Percentiles rank a stretch among this genome's conserved stretches.
phyloP scores from a whole-genome alignment of 1,140 invertebrate species.

The Varroa destructor region DNA sequence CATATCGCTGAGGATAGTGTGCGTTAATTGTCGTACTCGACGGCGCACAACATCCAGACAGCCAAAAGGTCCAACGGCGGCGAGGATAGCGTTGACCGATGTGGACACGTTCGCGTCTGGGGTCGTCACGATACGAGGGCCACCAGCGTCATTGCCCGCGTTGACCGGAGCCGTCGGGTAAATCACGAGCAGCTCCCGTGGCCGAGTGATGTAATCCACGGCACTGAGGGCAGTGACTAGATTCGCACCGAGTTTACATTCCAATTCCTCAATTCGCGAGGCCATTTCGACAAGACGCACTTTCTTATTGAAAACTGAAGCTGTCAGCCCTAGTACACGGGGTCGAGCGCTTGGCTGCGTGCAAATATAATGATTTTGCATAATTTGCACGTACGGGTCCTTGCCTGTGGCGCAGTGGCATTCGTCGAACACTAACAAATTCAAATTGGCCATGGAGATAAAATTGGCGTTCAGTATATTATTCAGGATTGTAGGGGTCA shows the following conservation, averaged over 20 bases:
- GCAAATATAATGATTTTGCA: slow-evolving; percentile 48
- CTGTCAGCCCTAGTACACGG: slow-evolving; percentile 62
- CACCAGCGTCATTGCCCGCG: no score
- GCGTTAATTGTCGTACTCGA: neutral
- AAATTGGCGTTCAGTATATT: slow-evolving; percentile 54
- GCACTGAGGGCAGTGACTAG: slow-evolving; percentile 13
- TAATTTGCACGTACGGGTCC: slow-evolving; percentile 44
- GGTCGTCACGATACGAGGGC: neutral
- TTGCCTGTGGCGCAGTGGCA: slow-evolving; percentile 61
- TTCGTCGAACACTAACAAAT: slow-evolving; percentile 75
- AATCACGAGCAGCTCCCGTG: neutral
- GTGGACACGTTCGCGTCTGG: neutral
- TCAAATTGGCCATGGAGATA: slow-evolving; percentile 50
- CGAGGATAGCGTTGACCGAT: slow-evolving; percentile 14
- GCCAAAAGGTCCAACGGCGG: slow-evolving; percentile 21
- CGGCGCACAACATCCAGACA: slow-evolving; percentile 16
- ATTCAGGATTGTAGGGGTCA: slow-evolving; percentile 66
- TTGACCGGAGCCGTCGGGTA: neutral
- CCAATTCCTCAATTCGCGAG: neutral
- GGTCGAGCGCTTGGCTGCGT: slow-evolving; percentile 45
- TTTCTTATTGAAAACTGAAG: slow-evolving; percentile 56
- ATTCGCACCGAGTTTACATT: slow-evolving; percentile 24
- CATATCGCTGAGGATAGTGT: slow-evolving; percentile 16
- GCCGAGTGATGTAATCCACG: slow-evolving; percentile 15
- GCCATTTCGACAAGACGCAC: neutral